A percentile compares a stretch with the other conserved stretches of the same genome.
Conservation (phyloP, 2,113 vertebrate genomes). For the Gymnocephalus cernua region DNA sequence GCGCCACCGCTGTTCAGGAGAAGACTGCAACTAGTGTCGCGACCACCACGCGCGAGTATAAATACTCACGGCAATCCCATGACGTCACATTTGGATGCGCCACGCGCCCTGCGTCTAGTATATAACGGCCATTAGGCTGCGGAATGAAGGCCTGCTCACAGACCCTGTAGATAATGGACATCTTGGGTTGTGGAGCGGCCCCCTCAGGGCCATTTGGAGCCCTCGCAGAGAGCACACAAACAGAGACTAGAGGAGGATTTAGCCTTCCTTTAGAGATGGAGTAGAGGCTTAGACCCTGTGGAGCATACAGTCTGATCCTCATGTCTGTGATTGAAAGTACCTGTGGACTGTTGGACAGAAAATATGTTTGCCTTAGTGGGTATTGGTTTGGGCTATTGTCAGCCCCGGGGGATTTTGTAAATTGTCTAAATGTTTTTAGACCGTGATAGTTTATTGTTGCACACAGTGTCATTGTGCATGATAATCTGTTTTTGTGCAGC, state of each 20-base stretch:
- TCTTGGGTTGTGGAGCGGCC: slow-evolving; percentile 66
- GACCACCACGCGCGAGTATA: too few species aligned
- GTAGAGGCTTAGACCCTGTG: slow-evolving; percentile 63
- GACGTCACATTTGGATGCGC: too few species aligned
- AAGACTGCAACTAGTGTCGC: too few species aligned
- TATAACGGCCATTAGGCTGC: too few species aligned
- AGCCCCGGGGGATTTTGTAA: slow-evolving; percentile 16
- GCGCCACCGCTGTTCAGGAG: too few species aligned
- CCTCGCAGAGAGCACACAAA: slow-evolving; percentile 64
- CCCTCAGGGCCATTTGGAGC: slow-evolving; percentile 70
- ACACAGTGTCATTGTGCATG: slow-evolving; percentile 43
- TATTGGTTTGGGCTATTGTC: slow-evolving; percentile 17
- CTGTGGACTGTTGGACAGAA: slow-evolving; percentile 21
- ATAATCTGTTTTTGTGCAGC: slow-evolving; percentile 44
- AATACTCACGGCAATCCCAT: too few species aligned
- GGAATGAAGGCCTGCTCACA: slow-evolving; percentile 72
- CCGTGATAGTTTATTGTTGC: slow-evolving; percentile 46
- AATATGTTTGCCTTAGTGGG: slow-evolving; percentile 39
- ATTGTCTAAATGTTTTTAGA: slow-evolving; percentile 45
- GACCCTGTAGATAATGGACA: slow-evolving; percentile 76
- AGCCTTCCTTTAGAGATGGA: slow-evolving; percentile 65
- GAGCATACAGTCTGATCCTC: slow-evolving; percentile 54
- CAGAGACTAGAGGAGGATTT: slow-evolving; percentile 66
- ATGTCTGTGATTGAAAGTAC: slow-evolving; percentile 30
- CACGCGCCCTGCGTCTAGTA: too few species aligned